A percentile compares a stretch with the other conserved stretches of the same genome.
phyloP scores from a whole-genome alignment of 2,797 vertebrate species.

The Centroberyx gerrardi region DNA sequence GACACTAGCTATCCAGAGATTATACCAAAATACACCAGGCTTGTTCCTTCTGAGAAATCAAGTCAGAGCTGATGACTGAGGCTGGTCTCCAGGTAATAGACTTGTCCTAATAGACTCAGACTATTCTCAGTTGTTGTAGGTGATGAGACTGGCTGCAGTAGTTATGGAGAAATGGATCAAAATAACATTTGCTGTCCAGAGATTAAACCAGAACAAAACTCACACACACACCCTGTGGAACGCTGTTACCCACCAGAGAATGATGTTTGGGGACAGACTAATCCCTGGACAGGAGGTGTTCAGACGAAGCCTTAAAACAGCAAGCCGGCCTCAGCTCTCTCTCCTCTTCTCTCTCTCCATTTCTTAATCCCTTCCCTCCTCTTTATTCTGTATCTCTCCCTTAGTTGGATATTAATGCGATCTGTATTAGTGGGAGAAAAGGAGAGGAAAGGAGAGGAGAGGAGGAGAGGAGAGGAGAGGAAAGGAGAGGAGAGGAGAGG shows the following conservation, averaged over 20 bases:
- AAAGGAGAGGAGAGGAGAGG: too few relatives aligned
- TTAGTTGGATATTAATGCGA: too few relatives aligned
- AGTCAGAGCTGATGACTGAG: neutral
- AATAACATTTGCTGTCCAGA: constrained; percentile 28
- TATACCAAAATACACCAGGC: constrained; percentile 11
- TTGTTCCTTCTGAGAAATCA: constrained; percentile 8
- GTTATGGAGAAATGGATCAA: constrained; percentile 16
- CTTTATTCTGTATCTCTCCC: too few relatives aligned
- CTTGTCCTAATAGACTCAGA: constrained; percentile 7
- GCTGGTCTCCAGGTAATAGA: constrained; percentile 51
- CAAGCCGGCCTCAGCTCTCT: too few relatives aligned
- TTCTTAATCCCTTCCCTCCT: too few relatives aligned
- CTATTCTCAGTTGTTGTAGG: constrained; percentile 18
- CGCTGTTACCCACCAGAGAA: neutral
- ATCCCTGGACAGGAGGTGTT: constrained; percentile 26
- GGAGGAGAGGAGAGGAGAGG: too few relatives aligned
- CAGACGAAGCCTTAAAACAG: too few relatives aligned
- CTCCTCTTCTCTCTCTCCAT: too few relatives aligned
- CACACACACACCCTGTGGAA: neutral
- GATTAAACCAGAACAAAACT: constrained; percentile 29
- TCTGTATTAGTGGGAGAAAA: too few relatives aligned
- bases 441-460: too few relatives aligned
- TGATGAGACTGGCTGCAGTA: constrained; percentile 41
- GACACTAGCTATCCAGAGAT: constrained; percentile 19
- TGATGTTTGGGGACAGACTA: constrained; percentile 28